Evolutionary conservation across 2,797 vertebrate genomes (phyloP), one percentile per base, ranked within the genome.

Genomic region (Eospalax fontanierii): DNA sequence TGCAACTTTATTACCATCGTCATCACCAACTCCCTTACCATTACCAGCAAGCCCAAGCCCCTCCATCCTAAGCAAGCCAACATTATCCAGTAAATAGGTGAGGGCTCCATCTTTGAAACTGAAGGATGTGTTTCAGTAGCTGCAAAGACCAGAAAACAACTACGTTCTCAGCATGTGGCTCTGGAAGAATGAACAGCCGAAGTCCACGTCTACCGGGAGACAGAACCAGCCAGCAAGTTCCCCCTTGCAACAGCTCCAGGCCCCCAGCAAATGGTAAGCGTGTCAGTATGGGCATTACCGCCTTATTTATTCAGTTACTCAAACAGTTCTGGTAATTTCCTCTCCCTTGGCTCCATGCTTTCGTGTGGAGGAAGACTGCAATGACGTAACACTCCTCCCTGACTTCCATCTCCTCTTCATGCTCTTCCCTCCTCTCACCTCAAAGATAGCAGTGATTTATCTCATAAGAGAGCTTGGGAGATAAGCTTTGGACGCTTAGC

Each of bases 21-120:
- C 50, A 10, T 54, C 50, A 54, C 50, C 50, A 75, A 15, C 35
- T 70, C 89, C 35, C 11, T 68, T 46, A 24, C 35, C 1, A 75
- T n/a, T 24, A 54, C 50, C 59, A 88, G 18, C 7, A 75, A 18
- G 22, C 83, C 28, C 11, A 16, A 75, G 57, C 35, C 74, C 65
- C 15, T 79, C 18, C 38, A 70, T 33, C 35, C 75, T 61, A 70
- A 66, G 33, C 21, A 61, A 83, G 57, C 33, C 22, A 74, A 71
- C 9, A 24, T n/a, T n/a, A 46, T 21, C 40, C 4, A 0, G 33
- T 15, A 21, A 76, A 50, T 3, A 65, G 74, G 43, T 46, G 40
- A 76, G 35, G 30, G 43, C 61, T 43, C 63, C 93, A 57, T 19
- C 87, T 88, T 91, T 86, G 71, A 91, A 50, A 50, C 15, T 63